phyloP scores from a whole-genome alignment of 2,113 vertebrate genomes.

The Polypterus bichir region DNA sequence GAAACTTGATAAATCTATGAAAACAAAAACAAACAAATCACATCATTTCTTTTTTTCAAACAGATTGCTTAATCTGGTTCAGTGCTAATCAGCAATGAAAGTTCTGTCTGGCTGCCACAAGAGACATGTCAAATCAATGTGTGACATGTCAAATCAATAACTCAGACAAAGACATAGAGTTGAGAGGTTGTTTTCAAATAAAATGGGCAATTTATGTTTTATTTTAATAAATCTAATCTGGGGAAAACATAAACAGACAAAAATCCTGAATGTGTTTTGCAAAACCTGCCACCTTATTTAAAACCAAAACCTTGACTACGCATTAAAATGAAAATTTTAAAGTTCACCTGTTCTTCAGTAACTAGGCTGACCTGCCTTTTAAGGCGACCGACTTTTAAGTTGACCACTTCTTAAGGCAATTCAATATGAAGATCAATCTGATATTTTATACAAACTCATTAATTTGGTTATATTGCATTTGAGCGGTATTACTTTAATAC shows the following conservation, averaged over 20 bases:
- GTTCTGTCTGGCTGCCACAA: slow-evolving; percentile 34
- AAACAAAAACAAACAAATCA: slow-evolving; percentile 17
- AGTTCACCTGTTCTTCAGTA: too few relatives aligned
- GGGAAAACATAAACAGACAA: slow-evolving; percentile 10
- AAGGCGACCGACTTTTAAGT: too few relatives aligned
- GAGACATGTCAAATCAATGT: slow-evolving; percentile 58
- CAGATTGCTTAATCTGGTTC: slow-evolving; percentile 40
- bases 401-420: too few relatives aligned
- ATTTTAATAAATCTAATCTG: slow-evolving; percentile 25
- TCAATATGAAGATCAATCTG: too few relatives aligned
- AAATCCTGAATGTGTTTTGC: too few relatives aligned
- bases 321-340: too few relatives aligned
- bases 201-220: slow-evolving; percentile 33
- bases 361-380: too few relatives aligned
- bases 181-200: slow-evolving; percentile 43
- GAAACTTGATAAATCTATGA: not conserved
- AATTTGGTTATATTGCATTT: too few relatives aligned
- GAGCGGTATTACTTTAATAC: too few relatives aligned
- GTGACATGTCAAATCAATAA: slow-evolving; percentile 62
- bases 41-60: slow-evolving; percentile 16
- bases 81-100: slow-evolving; percentile 41
- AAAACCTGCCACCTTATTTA: too few relatives aligned
- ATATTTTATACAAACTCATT: too few relatives aligned
- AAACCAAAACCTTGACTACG: too few relatives aligned
- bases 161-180: slow-evolving; percentile 54